Percentiles rank a stretch among this genome's conserved stretches.
These are phyloP conservation scores for Pomacea maculata DNA, from an alignment of 1,140 invertebrate genomes.

Conservation along the genomic window DNA sequence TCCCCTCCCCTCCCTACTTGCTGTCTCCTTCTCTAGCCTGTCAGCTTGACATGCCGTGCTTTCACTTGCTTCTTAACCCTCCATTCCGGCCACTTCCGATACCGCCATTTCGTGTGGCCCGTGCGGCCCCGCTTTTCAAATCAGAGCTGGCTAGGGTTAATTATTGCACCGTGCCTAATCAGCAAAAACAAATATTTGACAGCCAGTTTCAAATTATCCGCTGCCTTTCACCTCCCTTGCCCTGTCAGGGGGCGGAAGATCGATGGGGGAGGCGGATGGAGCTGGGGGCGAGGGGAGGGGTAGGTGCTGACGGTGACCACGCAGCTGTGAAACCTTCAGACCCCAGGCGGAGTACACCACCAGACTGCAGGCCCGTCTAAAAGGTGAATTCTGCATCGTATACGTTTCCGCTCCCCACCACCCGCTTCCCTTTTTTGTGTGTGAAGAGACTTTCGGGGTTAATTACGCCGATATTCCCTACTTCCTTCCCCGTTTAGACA, in stretches of 20 bases:
- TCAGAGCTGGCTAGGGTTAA: background rate
- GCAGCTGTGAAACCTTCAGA: too few relatives aligned
- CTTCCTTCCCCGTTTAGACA: too few relatives aligned
- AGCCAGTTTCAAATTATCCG: conserved; percentile 5
- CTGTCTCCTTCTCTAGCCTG: background rate
- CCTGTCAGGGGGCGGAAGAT: too few relatives aligned
- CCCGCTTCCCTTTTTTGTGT: background rate
- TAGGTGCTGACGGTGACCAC: too few relatives aligned
- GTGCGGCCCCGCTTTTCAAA: background rate
- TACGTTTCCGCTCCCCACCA: background rate
- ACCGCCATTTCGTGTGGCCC: background rate
- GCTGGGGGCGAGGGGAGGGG: too few relatives aligned
- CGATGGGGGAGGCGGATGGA: too few relatives aligned
- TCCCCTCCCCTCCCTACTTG: background rate
- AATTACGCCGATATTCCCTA: too few relatives aligned
- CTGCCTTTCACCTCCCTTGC: background rate
- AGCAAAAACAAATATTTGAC: conserved; percentile 9
- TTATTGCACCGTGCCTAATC: conserved; percentile 6
- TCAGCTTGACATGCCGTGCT: background rate
- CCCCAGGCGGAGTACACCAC: too few relatives aligned
- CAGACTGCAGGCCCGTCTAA: too few relatives aligned
- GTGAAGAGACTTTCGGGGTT: too few relatives aligned
- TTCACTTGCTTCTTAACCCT: background rate
- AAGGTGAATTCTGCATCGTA: background rate
- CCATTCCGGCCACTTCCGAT: background rate